Evolutionary conservation across 2,113 vertebrate genomes (phyloP).

Genomic region (Egretta garzetta): DNA sequence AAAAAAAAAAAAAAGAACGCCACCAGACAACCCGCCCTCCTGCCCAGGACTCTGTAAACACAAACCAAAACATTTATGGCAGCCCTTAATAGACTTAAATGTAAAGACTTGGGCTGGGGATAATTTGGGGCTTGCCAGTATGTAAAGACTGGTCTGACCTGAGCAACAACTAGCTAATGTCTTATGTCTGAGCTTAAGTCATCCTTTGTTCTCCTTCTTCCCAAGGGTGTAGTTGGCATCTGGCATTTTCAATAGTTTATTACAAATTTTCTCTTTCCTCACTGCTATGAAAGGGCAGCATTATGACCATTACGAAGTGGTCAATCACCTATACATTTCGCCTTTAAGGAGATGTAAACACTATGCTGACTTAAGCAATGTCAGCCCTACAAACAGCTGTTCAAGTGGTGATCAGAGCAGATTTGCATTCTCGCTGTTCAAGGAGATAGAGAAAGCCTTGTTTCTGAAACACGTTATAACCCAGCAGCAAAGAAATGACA

Average conservation of each 20-base stretch:
- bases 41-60: not conserved
- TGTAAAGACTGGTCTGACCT: slow-evolving; percentile 29
- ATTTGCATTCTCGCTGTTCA: not conserved
- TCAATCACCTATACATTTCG: not conserved
- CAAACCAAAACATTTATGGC: not conserved
- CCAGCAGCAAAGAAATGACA: not conserved
- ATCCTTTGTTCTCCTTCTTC: not conserved
- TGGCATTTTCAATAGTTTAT: not conserved
- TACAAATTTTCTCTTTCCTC: not conserved
- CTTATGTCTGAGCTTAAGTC: not conserved
- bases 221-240: not conserved
- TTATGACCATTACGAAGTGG: not conserved
- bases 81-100: not conserved
- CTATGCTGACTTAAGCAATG: not conserved
- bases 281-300: not conserved
- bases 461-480: not conserved
- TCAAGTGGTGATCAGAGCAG: not conserved
- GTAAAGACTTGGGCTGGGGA: not conserved
- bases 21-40: not conserved
- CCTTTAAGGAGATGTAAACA: not conserved
- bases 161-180: not conserved
- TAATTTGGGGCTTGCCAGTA: not conserved
- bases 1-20: no score
- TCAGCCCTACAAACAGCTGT: not conserved
- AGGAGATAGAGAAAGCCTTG: not conserved